Evolutionary conservation across 2,113 vertebrate species (phyloP).

Genomic region (Hyperopisus bebe): DNA sequence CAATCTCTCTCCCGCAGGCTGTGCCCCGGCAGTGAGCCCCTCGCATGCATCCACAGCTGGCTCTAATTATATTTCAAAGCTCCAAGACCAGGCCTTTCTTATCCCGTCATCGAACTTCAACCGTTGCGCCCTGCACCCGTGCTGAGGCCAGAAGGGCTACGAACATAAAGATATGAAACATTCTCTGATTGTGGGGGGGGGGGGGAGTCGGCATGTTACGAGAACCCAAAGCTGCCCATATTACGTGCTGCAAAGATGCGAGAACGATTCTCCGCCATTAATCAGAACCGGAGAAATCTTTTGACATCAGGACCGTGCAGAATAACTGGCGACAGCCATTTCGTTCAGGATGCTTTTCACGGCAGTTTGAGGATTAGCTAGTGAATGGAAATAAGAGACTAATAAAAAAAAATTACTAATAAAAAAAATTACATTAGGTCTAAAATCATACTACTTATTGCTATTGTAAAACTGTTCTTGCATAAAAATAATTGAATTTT

Average conservation of each 20-base stretch:
- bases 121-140: background rate
- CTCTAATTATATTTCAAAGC: conserved; percentile 46
- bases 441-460: background rate
- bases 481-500: background rate
- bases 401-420: background rate
- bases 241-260: background rate
- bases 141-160: background rate
- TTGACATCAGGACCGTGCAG: background rate
- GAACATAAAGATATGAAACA: background rate
- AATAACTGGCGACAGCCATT: background rate
- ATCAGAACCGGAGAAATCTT: background rate
- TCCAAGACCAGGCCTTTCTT: conserved; percentile 33
- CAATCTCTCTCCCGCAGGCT: background rate
- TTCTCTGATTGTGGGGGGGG: background rate
- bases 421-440: background rate
- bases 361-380: background rate
- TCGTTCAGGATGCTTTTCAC: background rate
- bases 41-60: conserved; percentile 38
- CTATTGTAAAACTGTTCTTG: background rate
- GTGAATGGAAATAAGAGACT: background rate
- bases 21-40: conserved; percentile 18
- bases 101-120: conserved; percentile 21
- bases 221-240: background rate
- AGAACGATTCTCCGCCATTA: background rate
- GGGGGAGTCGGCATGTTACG: background rate